Evolutionary conservation across 2,113 vertebrate genomes (phyloP).

Genomic region (Anarhynchus alexandrinus): DNA sequence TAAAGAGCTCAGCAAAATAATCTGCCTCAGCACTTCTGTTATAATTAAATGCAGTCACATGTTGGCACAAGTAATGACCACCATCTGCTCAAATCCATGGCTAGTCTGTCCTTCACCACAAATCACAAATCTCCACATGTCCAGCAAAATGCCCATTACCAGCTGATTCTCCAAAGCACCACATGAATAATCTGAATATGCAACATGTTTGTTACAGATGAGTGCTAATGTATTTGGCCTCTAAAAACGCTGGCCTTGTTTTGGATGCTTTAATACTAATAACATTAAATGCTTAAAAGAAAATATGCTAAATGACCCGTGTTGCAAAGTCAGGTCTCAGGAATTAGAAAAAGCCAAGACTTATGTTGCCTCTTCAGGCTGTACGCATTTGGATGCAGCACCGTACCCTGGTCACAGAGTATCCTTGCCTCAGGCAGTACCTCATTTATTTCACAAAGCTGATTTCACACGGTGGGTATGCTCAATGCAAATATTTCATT

Average conservation of each 20-base stretch:
- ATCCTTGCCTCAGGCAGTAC: neutral
- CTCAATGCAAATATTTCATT: neutral
- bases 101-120: slow-evolving; percentile 1
- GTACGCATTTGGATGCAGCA: neutral
- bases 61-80: slow-evolving; percentile 31
- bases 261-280: neutral
- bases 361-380: neutral
- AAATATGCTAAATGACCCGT: neutral
- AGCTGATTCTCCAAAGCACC: slow-evolving; percentile 2
- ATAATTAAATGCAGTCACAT: neutral
- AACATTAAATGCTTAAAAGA: neutral
- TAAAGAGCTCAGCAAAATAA: neutral
- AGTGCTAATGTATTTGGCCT: neutral
- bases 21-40: neutral
- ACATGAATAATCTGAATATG: neutral
- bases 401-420: neutral
- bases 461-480: neutral
- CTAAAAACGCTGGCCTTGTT: neutral
- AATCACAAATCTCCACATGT: neutral
- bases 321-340: neutral
- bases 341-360: neutral
- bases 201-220: neutral
- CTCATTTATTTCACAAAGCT: neutral
- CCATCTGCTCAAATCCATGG: slow-evolving; percentile 51
- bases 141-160: neutral